Evolutionary conservation across 2,113 vertebrate genomes (phyloP).

Genomic region (Festucalex cinctus): DNA sequence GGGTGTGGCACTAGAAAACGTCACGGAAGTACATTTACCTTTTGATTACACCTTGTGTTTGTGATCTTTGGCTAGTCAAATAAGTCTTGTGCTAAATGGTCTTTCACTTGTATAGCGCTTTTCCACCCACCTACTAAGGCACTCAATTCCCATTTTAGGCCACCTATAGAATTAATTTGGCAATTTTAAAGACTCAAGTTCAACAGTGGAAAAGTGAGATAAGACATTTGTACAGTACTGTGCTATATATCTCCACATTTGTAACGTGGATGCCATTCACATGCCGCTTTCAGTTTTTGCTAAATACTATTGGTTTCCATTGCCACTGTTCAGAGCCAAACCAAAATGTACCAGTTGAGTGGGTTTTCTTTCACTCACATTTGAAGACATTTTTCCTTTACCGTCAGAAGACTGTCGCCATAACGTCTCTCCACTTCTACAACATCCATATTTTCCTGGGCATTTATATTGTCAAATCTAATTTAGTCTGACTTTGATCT

Average conservation of each 20-base stretch:
- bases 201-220: neutral
- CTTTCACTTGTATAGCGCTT: too few relatives aligned
- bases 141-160: conserved; percentile 1
- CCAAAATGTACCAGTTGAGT: conserved; percentile 38
- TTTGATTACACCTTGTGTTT: conserved; percentile 31
- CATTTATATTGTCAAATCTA: conserved; percentile 56
- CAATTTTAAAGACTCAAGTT: neutral
- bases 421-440: conserved; percentile 32
- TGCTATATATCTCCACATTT: neutral
- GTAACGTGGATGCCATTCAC: conserved; percentile 1
- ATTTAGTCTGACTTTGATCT: conserved; percentile 36
- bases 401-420: conserved; percentile 54
- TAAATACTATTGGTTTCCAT: conserved; percentile 44
- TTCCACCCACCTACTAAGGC: too few relatives aligned
- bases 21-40: too few relatives aligned
- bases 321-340: conserved; percentile 43
- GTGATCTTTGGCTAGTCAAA: conserved; percentile 25
- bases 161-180: neutral
- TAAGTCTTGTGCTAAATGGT: too few relatives aligned
- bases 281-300: conserved; percentile 5
- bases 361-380: conserved; percentile 47
- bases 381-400: conserved; percentile 54
- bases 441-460: conserved; percentile 37
- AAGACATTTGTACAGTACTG: neutral
- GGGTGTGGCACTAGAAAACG: too few relatives aligned